These are phyloP conservation scores for Sandelia bainsii DNA, from an alignment of 2,797 vertebrate species.

Conservation along the genomic window DNA sequence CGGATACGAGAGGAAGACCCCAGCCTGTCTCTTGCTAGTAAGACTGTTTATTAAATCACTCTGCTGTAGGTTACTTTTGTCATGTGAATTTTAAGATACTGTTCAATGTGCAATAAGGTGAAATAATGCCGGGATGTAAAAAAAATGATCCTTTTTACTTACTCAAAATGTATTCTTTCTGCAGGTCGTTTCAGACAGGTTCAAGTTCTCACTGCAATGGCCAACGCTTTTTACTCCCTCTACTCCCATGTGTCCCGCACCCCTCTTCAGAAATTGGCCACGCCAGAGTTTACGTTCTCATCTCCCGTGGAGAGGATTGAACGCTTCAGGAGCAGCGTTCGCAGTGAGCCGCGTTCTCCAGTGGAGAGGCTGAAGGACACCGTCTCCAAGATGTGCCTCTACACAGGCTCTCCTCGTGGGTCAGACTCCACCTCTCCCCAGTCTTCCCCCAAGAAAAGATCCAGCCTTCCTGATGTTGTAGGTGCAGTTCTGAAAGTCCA, in stretches of 20 bases:
- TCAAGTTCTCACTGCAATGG: slow-evolving; percentile 88
- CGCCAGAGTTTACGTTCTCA: slow-evolving; percentile 80
- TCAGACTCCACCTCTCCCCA: slow-evolving; percentile 69
- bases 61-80: neutral
- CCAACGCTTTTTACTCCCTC: slow-evolving; percentile 92
- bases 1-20: slow-evolving; percentile 91
- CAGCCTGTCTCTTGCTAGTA: slow-evolving; percentile 91
- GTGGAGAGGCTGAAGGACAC: slow-evolving; percentile 89
- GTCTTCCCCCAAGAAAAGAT: slow-evolving; percentile 67
- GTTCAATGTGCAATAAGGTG: neutral
- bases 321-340: slow-evolving; percentile 73
- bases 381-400: slow-evolving; percentile 91
- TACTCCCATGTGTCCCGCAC: slow-evolving; percentile 92
- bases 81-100: neutral
- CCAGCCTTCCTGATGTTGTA: slow-evolving; percentile 79
- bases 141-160: accelerated
- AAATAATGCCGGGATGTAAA: neutral
- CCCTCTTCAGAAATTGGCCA: slow-evolving; percentile 87
- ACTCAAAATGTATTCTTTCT: neutral
- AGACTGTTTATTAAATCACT: slow-evolving; percentile 50
- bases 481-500: slow-evolving; percentile 70
- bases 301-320: slow-evolving; percentile 78
- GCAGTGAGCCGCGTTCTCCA: slow-evolving; percentile 83
- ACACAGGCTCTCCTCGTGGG: slow-evolving; percentile 81
- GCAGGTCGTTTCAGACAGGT: slow-evolving; percentile 94